Conservation (phyloP, 2,888 invertebrate genomes). For the Ennomos quercinarius region DNA sequence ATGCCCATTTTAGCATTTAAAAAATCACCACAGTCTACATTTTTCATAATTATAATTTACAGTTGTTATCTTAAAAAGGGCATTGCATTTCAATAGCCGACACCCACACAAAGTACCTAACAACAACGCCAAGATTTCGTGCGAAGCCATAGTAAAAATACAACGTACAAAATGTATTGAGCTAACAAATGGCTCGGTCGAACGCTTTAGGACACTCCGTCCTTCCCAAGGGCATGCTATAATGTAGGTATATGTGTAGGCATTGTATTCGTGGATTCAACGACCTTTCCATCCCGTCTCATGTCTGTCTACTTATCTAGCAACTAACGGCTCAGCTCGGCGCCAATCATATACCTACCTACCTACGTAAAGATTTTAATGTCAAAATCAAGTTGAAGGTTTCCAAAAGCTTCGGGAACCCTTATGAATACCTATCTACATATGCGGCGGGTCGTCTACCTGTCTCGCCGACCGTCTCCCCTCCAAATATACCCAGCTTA, state of each 20-base stretch:
- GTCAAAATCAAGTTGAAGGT: conserved; percentile 24
- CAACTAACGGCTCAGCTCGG: conserved; percentile 5
- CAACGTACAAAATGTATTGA: conserved; percentile 29
- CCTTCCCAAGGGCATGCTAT: conserved; percentile 73
- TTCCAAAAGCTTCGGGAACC: conserved; percentile 17
- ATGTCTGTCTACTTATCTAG: conserved; percentile 26
- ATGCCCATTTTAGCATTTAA: too few relatives aligned
- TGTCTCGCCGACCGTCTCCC: conserved; percentile 23
- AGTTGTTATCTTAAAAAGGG: too few relatives aligned
- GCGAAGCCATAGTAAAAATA: conserved; percentile 14
- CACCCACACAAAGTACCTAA: too few relatives aligned
- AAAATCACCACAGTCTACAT: too few relatives aligned
- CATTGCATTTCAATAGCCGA: too few relatives aligned
- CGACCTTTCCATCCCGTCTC: conserved; percentile 48
- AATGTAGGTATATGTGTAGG: conserved; percentile 51
- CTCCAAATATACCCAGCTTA: conserved; percentile 9
- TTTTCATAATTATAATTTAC: too few relatives aligned
- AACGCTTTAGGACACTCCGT: conserved; percentile 54
- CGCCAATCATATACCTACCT: conserved; percentile 1
- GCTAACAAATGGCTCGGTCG: conserved; percentile 49
- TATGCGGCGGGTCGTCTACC: conserved; percentile 26
- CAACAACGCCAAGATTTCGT: conserved; percentile 3
- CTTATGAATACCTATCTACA: conserved; percentile 23
- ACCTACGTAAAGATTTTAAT: conserved; percentile 15
- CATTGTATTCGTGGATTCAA: conserved; percentile 48